Percentiles rank a stretch among this genome's conserved stretches.
Conservation (phyloP, 2,113 vertebrate species). For the Nipponia nippon region DNA sequence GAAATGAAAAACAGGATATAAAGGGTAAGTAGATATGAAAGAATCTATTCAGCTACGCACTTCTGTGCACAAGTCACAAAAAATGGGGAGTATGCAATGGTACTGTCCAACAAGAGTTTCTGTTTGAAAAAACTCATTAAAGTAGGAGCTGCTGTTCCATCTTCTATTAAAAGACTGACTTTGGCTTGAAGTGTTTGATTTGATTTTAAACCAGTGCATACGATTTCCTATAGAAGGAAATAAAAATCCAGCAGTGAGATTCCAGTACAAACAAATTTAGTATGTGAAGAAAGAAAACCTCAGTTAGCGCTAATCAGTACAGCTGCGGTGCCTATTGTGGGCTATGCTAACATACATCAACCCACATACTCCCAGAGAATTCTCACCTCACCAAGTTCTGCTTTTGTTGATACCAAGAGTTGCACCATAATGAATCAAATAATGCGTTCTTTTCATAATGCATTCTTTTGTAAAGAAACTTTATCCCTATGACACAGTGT, state of each 20-base stretch:
- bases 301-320: neutral
- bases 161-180: neutral
- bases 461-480: neutral
- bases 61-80: neutral
- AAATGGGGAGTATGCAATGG: neutral
- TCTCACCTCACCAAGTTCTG: neutral
- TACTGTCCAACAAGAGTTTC: neutral
- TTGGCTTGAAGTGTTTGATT: neutral
- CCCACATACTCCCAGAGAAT: neutral
- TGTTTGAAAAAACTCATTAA: neutral
- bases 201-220: neutral
- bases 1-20: neutral
- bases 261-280: neutral
- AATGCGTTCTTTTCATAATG: too few species aligned
- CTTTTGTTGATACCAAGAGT: neutral
- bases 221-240: neutral
- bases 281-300: neutral
- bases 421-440: neutral
- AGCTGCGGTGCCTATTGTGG: neutral
- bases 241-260: neutral
- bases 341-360: neutral
- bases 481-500: neutral
- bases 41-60: neutral
- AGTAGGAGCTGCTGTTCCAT: neutral
- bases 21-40: neutral